Evolutionary conservation across 2,888 invertebrate genomes (phyloP).

Genomic region (Pseudanteris insignis): DNA sequence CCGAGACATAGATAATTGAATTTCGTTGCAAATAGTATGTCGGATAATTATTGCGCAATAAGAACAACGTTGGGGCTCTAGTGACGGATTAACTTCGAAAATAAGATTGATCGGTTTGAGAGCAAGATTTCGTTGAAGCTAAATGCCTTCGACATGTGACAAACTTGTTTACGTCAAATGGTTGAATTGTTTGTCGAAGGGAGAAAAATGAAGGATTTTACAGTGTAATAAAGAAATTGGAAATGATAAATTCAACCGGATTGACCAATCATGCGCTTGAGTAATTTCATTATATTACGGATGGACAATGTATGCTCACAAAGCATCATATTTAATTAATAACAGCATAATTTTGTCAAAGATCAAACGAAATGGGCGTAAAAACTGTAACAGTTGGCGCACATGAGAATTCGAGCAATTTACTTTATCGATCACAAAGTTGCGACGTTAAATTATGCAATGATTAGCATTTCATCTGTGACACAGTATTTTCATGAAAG

Average conservation of each 20-base stretch:
- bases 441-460: slow-evolving; percentile 4
- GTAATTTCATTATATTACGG: too few species aligned
- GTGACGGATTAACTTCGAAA: slow-evolving; percentile 13
- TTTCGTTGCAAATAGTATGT: slow-evolving; percentile 17
- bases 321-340: too few species aligned
- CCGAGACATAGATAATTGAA: slow-evolving; percentile 12
- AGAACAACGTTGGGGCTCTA: slow-evolving; percentile 1
- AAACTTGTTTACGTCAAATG: too few species aligned
- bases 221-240: too few species aligned
- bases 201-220: too few species aligned
- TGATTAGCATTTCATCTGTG: slow-evolving; percentile 2
- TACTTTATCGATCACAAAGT: neutral
- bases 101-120: slow-evolving; percentile 9
- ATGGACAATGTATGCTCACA: too few species aligned
- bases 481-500: slow-evolving; percentile 2
- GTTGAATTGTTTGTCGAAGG: too few species aligned
- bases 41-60: slow-evolving; percentile 16
- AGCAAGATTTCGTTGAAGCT: too few species aligned
- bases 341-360: too few species aligned
- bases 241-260: too few species aligned
- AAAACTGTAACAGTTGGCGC: neutral
- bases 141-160: too few species aligned
- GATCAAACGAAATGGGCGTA: neutral
- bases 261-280: too few species aligned
- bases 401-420: neutral